phyloP scores from a whole-genome alignment of 2,113 vertebrate species.

The Amblyopsis rosae region DNA sequence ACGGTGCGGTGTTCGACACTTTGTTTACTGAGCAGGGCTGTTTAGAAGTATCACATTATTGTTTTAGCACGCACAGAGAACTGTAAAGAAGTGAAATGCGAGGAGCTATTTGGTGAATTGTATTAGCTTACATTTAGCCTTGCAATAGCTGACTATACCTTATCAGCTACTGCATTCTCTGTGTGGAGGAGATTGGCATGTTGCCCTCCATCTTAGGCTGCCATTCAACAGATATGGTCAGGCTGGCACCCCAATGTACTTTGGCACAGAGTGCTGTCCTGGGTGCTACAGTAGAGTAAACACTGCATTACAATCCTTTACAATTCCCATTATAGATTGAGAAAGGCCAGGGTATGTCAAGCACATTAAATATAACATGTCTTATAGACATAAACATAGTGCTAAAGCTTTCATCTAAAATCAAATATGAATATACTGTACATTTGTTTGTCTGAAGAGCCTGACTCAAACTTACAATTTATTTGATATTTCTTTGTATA shows the following conservation, averaged over 20 bases:
- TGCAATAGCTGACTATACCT: conserved; percentile 10
- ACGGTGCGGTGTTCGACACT: too few relatives aligned
- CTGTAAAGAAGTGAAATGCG: too few relatives aligned
- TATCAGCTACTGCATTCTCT: conserved; percentile 57
- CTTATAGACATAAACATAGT: too few relatives aligned
- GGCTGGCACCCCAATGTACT: conserved; percentile 51
- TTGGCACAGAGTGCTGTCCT: conserved; percentile 39
- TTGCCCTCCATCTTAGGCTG: conserved; percentile 40
- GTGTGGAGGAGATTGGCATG: conserved; percentile 52
- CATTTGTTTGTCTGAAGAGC: too few relatives aligned
- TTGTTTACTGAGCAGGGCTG: too few relatives aligned
- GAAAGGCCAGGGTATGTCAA: conserved; percentile 28
- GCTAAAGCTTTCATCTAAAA: too few relatives aligned
- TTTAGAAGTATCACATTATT: too few relatives aligned
- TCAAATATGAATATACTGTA: neutral
- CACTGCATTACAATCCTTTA: conserved; percentile 26
- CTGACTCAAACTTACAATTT: neutral
- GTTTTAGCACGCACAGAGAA: too few relatives aligned
- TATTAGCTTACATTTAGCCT: too few relatives aligned
- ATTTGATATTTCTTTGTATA: neutral
- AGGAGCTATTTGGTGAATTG: too few relatives aligned
- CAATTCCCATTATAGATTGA: conserved; percentile 35
- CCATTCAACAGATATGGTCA: conserved; percentile 38
- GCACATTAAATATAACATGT: conserved; percentile 21
- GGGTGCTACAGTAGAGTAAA: conserved; percentile 24